A percentile compares a stretch with the other conserved stretches of the same genome.
Evolutionary conservation across 2,888 invertebrate species (phyloP).

Genomic region (Oxyscelio sp.): DNA sequence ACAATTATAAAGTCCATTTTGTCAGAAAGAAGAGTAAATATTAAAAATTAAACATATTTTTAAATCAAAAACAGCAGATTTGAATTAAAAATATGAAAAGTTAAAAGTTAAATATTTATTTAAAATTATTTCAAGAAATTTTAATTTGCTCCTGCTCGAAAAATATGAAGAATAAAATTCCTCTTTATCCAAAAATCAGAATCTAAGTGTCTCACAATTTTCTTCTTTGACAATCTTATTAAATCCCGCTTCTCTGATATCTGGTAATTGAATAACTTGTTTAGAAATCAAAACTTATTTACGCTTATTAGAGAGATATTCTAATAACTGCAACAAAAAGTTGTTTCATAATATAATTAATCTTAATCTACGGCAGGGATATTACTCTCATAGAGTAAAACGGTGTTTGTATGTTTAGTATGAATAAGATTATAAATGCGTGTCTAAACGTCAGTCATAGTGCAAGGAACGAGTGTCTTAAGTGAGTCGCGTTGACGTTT

Average conservation of each 20-base stretch:
- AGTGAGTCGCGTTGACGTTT: slow-evolving; percentile 71
- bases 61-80: no score
- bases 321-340: slow-evolving; percentile 57
- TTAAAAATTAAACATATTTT: no score
- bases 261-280: slow-evolving; percentile 65
- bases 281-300: slow-evolving; percentile 60
- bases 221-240: slow-evolving; percentile 7
- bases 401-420: slow-evolving; percentile 65
- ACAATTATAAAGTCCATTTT: no score
- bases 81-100: no score
- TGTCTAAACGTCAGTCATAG: slow-evolving; percentile 72
- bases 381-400: slow-evolving; percentile 44
- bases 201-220: slow-evolving; percentile 13
- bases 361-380: slow-evolving; percentile 62
- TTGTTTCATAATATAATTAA: slow-evolving; percentile 62
- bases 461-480: slow-evolving; percentile 64
- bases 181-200: neutral
- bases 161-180: no score
- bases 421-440: slow-evolving; percentile 72
- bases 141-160: no score
- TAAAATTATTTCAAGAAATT: no score
- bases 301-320: slow-evolving; percentile 57
- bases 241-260: slow-evolving; percentile 8
- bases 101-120: no score
- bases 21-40: no score